Base-by-base conservation (phyloP, 2,113 vertebrate species). In the Sinocyclocheilus rhinocerous region DNA sequence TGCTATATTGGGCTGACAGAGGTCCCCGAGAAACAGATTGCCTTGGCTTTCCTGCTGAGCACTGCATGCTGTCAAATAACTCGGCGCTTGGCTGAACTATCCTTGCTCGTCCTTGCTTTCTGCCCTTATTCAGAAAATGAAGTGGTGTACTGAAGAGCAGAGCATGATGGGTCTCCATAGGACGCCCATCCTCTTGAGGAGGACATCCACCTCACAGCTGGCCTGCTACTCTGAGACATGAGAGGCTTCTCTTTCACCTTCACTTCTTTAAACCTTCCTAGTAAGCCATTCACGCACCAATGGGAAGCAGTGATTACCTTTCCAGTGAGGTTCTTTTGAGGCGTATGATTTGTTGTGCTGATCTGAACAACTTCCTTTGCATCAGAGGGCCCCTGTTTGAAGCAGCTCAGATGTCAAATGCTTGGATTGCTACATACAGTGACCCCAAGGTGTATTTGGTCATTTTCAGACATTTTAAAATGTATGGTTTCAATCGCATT, bases 1-100 rank as follows among this genome's bases (percentile, higher is more conserved):
- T 76, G 81, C 55, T 65, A 81, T 85, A 85, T 78, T 61, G 75
- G 55, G 65, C 69, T 87, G 88, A 81, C 88, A 75, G 83, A 79
- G 52, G 55, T 84, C 79, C 50, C 65, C 15, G 80, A 84, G 79
- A 83, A 85, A 83, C 84, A 87, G 88, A 84, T 87, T 85, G 83
- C 67, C 59, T 65, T 13, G 24, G 80, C 67, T 55, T 72, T 84
- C 87, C 81, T 18, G 75, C 86, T 76, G 87, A 87, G 85, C 67
- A 16, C 63, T 72, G 85, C 83, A 75, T 85, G 77, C 83, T 85
- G 86, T 84, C 83, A 59, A 55, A 88, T 75, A 77, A 73, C 45
- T 55, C 45, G 24, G 78, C 50, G 72, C 72, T 80, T 81, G 88
- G 83, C 85, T 83, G 79, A 59, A 59, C 75, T 86, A 29, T 52